Evolutionary conservation across 2,888 invertebrate species (phyloP).

Genomic region (Lepidocyrtinus sp.): DNA sequence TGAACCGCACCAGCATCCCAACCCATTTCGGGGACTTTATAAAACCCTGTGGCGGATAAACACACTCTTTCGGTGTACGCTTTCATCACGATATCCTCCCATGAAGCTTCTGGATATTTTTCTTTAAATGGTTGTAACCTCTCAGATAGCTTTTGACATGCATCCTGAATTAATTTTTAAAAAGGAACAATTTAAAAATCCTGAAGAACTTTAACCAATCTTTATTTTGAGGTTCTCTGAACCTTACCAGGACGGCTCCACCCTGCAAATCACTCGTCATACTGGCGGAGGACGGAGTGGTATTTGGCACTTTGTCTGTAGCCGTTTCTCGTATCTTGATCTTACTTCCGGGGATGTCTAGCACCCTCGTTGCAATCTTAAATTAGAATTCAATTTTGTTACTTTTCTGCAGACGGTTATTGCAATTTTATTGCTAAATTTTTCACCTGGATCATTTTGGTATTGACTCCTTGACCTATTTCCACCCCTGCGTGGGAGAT

Average conservation of each 20-base stretch:
- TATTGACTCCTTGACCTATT: conserved; percentile 76
- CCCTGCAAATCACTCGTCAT: conserved; percentile 73
- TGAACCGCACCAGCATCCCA: conserved; percentile 53
- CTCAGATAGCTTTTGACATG: conserved; percentile 82
- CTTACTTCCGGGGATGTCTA: conserved; percentile 68
- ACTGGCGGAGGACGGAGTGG: conserved; percentile 73
- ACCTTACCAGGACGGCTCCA: conserved; percentile 72
- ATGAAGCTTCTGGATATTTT: conserved; percentile 82
- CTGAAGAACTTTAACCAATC: too few relatives aligned
- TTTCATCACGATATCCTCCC: conserved; percentile 86
- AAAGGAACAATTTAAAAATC: not conserved
- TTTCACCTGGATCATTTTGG: conserved; percentile 74
- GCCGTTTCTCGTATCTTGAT: conserved; percentile 71
- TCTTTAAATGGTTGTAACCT: conserved; percentile 83
- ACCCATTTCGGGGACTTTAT: conserved; percentile 72
- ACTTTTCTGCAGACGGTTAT: too few relatives aligned
- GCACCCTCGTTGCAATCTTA: conserved; percentile 71
- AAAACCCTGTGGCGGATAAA: conserved; percentile 88
- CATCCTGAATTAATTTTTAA: conserved; percentile 76
- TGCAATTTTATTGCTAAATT: not conserved
- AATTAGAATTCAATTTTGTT: not conserved
- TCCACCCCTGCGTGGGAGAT: conserved; percentile 74
- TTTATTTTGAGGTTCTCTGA: too few relatives aligned
- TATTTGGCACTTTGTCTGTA: conserved; percentile 73
- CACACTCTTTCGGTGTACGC: conserved; percentile 86